These are phyloP conservation scores for Drosophila fungiperda DNA, from an alignment of 2,888 invertebrate species.

Conservation along the genomic window DNA sequence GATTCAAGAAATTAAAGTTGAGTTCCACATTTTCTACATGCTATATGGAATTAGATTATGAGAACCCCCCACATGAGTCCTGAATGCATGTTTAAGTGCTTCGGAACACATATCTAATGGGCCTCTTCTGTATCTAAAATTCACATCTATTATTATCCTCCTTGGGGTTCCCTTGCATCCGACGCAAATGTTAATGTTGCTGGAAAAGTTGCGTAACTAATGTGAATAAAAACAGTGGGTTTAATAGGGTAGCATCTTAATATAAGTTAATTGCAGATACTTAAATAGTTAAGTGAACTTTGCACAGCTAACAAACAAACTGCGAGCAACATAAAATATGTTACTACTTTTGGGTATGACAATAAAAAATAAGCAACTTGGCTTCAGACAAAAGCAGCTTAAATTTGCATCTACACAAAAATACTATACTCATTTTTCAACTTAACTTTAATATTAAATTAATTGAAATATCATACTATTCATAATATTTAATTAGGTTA, in stretches of 20 bases:
- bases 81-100: conserved; percentile 48
- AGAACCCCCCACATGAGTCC: conserved; percentile 26
- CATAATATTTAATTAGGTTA: neutral
- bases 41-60: neutral
- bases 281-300: conserved; percentile 25
- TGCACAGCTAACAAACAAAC: neutral
- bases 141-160: conserved; percentile 27
- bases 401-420: neutral
- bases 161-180: neutral
- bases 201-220: conserved; percentile 44
- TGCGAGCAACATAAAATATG: neutral
- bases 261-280: conserved; percentile 47
- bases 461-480: neutral
- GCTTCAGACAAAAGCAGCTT: neutral
- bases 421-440: neutral
- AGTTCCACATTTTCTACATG: neutral
- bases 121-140: conserved; percentile 1
- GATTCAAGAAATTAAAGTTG: conserved; percentile 43
- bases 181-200: conserved; percentile 20
- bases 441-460: neutral
- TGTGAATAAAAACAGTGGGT: conserved; percentile 23
- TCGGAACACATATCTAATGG: conserved; percentile 23
- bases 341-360: neutral
- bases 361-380: neutral
- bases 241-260: conserved; percentile 19